phyloP scores from a whole-genome alignment of 2,797 vertebrate species.

The Meda fulgida region DNA sequence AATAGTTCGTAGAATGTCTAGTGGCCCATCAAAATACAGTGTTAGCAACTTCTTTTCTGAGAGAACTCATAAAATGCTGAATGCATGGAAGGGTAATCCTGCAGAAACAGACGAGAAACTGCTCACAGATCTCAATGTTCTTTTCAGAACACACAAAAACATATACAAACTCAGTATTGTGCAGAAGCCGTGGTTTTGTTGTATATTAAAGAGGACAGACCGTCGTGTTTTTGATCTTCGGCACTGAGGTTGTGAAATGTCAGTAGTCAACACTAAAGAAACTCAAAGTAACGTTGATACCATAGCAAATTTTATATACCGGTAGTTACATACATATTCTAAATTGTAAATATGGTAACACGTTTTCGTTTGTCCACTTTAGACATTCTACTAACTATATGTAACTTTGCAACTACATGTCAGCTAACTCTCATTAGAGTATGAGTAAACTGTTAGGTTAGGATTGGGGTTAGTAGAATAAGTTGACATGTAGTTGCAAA shows the following conservation, averaged over 20 bases:
- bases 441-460: neutral
- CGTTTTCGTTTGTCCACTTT: neutral
- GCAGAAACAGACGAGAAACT: neutral
- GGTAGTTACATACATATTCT: neutral
- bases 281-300: neutral
- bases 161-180: neutral
- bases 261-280: constrained; percentile 2
- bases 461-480: neutral
- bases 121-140: neutral
- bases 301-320: neutral
- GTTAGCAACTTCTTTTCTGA: neutral
- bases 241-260: neutral
- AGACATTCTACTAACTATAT: too few relatives aligned
- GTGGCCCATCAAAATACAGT: neutral
- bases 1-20: neutral
- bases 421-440: too few relatives aligned
- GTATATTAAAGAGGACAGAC: neutral
- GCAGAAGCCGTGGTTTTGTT: neutral
- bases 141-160: neutral
- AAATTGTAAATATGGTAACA: neutral
- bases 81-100: neutral
- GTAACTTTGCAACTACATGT: too few relatives aligned
- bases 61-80: neutral
- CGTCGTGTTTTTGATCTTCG: neutral
- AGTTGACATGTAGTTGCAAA: neutral